phyloP scores from a whole-genome alignment of 2,797 vertebrate species.

The Pangasius krempfi region DNA sequence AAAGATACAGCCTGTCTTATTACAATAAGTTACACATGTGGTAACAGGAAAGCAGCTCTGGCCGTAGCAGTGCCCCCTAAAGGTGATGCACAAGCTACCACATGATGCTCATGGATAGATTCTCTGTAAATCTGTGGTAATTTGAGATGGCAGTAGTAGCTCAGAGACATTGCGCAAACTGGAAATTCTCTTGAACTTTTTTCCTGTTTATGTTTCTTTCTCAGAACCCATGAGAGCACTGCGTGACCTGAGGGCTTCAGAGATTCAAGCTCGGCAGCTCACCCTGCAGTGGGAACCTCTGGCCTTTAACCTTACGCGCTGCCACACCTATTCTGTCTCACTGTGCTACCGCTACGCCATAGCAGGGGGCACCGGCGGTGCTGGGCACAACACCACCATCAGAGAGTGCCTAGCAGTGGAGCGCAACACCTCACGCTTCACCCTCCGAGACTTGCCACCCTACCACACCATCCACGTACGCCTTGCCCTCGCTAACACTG shows the following conservation, averaged over 20 bases:
- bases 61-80: conserved; percentile 50
- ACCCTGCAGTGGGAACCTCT: conserved; percentile 91
- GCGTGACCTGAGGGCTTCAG: conserved; percentile 85
- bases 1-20: conserved; percentile 42
- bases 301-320: conserved; percentile 94
- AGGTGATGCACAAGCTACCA: conserved; percentile 49
- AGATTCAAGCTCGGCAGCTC: conserved; percentile 92
- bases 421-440: conserved; percentile 80
- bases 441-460: conserved; percentile 87
- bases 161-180: neutral
- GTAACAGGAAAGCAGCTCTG: conserved; percentile 57
- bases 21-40: conserved; percentile 67
- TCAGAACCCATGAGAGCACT: conserved; percentile 93
- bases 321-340: conserved; percentile 87
- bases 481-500: conserved; percentile 86
- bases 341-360: conserved; percentile 69
- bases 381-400: conserved; percentile 85
- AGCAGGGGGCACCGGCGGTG: conserved; percentile 19
- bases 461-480: conserved; percentile 85
- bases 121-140: conserved; percentile 21
- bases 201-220: neutral
- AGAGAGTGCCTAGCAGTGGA: conserved; percentile 91
- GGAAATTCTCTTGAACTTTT: neutral
- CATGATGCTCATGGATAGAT: conserved; percentile 5
- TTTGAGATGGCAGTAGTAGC: neutral